These are phyloP conservation scores for Sarcophaga peregrina DNA, from an alignment of 1,140 invertebrate species.

Conservation along the genomic window DNA sequence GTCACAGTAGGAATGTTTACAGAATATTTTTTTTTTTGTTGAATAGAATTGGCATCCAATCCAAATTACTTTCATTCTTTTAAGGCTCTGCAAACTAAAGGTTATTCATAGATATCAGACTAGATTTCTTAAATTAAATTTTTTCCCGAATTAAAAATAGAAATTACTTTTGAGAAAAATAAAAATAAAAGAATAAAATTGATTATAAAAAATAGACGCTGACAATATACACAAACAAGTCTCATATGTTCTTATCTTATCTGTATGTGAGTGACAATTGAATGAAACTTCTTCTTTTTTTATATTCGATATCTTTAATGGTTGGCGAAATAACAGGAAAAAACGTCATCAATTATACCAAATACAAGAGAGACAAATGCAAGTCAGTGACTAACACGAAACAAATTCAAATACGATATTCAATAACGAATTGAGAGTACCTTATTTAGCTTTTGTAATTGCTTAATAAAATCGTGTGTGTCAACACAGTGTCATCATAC, in stretches of 20 bases:
- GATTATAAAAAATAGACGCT: neutral
- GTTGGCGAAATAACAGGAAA: neutral
- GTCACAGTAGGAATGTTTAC: too few relatives aligned
- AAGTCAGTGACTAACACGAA: neutral
- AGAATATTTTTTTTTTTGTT: too few relatives aligned
- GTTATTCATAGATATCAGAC: too few relatives aligned
- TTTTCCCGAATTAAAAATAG: too few relatives aligned
- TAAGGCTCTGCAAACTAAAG: neutral
- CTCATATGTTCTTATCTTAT: neutral
- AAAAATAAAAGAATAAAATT: neutral
- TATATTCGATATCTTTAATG: neutral
- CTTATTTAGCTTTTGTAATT: too few relatives aligned
- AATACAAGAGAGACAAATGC: neutral
- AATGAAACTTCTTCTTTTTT: neutral
- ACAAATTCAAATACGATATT: neutral
- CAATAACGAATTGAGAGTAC: neutral
- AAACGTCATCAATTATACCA: slow-evolving; percentile 32
- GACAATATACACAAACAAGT: neutral
- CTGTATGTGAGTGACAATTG: neutral
- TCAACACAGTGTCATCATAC: too few relatives aligned
- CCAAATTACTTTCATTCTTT: neutral
- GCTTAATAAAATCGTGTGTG: too few relatives aligned
- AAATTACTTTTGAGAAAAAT: neutral
- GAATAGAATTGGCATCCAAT: too few relatives aligned
- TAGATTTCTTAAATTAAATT: too few relatives aligned